A percentile compares a stretch with the other conserved stretches of the same genome.
phyloP scores from a whole-genome alignment of 2,797 vertebrate species.

The Pangasius mekongensis region DNA sequence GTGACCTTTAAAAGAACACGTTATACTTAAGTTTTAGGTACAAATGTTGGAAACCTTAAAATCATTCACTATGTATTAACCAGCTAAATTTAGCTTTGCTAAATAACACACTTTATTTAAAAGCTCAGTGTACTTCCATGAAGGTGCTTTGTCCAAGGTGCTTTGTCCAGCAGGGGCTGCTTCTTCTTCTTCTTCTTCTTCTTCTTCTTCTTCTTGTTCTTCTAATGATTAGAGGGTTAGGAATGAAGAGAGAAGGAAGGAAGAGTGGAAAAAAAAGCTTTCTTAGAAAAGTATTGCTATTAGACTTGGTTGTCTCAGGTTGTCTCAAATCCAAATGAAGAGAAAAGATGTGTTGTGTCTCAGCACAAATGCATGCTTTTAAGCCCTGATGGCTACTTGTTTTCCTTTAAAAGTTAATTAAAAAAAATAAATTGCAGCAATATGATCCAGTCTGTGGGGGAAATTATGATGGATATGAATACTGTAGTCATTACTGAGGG shows the following conservation, averaged over 20 bases:
- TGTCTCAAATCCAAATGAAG: conserved; percentile 4
- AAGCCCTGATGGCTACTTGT: conserved; percentile 31
- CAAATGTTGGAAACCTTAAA: neutral
- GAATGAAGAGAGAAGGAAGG: neutral
- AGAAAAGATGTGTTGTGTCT: conserved; percentile 1
- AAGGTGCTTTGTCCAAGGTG: neutral
- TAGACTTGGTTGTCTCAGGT: neutral
- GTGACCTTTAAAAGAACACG: neutral
- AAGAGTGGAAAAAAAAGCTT: neutral
- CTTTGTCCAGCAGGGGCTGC: neutral
- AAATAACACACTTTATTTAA: neutral
- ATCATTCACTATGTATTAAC: neutral
- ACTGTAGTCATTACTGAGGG: neutral
- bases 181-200: neutral
- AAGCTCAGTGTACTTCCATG: neutral
- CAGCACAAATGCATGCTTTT: conserved; percentile 24
- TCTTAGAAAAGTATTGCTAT: neutral
- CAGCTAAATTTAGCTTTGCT: neutral
- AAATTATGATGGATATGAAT: conserved; percentile 15
- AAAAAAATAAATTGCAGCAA: neutral
- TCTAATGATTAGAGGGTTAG: neutral
- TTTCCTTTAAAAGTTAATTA: conserved; percentile 28
- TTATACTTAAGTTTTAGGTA: neutral
- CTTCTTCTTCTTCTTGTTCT: neutral
- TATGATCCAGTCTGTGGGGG: neutral